Evolutionary conservation across 2,797 vertebrate genomes (phyloP), one percentile per base, ranked within the genome.

Genomic region (Catamblyrhynchus diadema): DNA sequence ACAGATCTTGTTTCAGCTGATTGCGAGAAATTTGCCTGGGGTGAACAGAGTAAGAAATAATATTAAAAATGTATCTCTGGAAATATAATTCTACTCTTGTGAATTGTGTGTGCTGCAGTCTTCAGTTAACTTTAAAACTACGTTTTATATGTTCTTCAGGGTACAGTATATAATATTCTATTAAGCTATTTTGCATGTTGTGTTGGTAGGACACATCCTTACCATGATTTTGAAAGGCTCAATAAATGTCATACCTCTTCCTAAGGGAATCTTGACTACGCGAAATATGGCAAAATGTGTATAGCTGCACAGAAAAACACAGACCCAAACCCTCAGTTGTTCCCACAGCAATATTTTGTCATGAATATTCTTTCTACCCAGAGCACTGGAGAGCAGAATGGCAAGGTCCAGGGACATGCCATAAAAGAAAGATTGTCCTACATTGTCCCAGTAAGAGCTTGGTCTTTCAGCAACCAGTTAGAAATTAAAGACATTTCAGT

Each of bases 1-100:
- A 80, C 20, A 81, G 56, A 77, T 79, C 45, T 70, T 45, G 12
- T 73, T 87, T 77, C 56, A 94, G 28, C 44, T 75, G 47, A 67
- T 79, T 84, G 56, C 0, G 0, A 88, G 60, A 81, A 86, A 81
- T 75, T 73, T 84, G 44, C 39, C 47, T 51, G 35, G 19, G 37
- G 32, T 61, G 19, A 90, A 35, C 4, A 4, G 25, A 65, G 23
- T 48, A 75, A 79, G 54, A 88, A 90, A 81, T 66, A 61, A 67
- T 86, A 65, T 83, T 78, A 75, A 91, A 90, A 90, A 90, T 42
- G 12, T 56, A 44, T 88, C n/a, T 75, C 81, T 93, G 61, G 75
- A 94, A 91, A 74, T 92, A 73, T 48, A 71, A 80, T 88, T 91
- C 73, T 75, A 14, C 48, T 70, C 21, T 50, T 35, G 33, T 86